Conservation (phyloP, 2,888 invertebrate genomes). For the Philhelius pedissequus region DNA sequence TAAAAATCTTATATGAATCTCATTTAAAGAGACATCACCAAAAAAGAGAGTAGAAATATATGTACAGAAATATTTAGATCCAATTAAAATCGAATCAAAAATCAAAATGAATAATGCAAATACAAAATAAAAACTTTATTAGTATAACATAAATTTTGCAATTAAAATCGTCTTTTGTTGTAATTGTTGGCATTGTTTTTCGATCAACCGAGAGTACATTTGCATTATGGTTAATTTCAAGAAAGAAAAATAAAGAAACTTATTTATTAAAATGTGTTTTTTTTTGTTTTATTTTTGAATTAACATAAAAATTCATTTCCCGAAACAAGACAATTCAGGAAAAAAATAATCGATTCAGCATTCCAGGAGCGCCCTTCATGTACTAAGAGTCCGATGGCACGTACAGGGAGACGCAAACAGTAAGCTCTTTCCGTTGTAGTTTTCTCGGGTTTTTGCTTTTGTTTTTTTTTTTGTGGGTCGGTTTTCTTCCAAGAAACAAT, state of each 20-base stretch:
- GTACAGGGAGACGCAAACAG: slow-evolving; percentile 54
- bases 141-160: slow-evolving; percentile 40
- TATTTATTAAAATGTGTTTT: slow-evolving; percentile 44
- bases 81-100: not conserved
- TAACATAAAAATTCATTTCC: slow-evolving; percentile 49
- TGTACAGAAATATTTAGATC: too few species aligned
- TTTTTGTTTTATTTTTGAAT: slow-evolving; percentile 17
- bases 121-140: slow-evolving; percentile 63
- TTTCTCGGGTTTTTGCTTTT: slow-evolving; percentile 1
- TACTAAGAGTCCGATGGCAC: slow-evolving; percentile 52
- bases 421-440: slow-evolving; percentile 38
- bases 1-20: too few species aligned
- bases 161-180: slow-evolving; percentile 29
- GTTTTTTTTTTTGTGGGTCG: not conserved
- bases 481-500: slow-evolving; percentile 32
- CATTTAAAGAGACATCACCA: too few species aligned
- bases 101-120: not conserved
- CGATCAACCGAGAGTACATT: slow-evolving; percentile 60
- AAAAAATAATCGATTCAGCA: slow-evolving; percentile 70
- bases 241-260: slow-evolving; percentile 54
- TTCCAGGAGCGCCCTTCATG: slow-evolving; percentile 69
- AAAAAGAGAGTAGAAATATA: too few species aligned
- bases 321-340: slow-evolving; percentile 55
- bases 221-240: slow-evolving; percentile 52
- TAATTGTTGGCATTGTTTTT: not conserved